Percentiles rank a stretch among this genome's conserved stretches.
Conservation (phyloP, 37 sponge, comb jelly and placozoan genomes). For the Aplysina aerophoba region DNA sequence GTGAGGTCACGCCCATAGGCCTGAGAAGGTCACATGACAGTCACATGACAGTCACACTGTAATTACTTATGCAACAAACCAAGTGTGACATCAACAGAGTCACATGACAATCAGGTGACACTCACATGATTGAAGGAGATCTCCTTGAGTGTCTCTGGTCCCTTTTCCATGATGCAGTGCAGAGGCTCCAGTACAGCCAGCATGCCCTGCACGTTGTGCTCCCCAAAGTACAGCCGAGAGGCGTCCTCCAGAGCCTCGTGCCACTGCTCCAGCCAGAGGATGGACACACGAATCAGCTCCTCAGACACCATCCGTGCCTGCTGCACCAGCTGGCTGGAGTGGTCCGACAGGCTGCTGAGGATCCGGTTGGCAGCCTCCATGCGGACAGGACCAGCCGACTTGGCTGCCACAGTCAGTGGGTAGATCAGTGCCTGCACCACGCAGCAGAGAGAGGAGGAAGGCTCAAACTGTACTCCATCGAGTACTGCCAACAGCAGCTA, state of each 20-base stretch:
- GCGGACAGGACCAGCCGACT: conserved; percentile 62
- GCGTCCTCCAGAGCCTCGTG: conserved; percentile 98
- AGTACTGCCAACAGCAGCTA: too few relatives aligned
- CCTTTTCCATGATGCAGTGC: conserved; percentile 84
- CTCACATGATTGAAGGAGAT: conserved; percentile 84
- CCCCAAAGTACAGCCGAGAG: conserved; percentile 88
- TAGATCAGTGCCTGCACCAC: conserved; percentile 87
- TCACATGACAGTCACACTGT: too few relatives aligned
- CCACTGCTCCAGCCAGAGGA: conserved; percentile 99
- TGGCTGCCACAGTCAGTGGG: conserved; percentile 95
- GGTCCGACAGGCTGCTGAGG: conserved; percentile 87
- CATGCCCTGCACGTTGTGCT: conserved; percentile 93
- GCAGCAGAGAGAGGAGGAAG: too few relatives aligned
- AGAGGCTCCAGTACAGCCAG: conserved; percentile 88
- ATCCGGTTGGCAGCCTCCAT: conserved; percentile 83
- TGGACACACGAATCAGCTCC: conserved; percentile 97
- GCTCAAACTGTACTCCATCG: too few relatives aligned
- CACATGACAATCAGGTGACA: neutral
- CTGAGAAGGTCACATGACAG: conserved; percentile 26
- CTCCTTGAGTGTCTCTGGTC: conserved; percentile 87
- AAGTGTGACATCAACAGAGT: neutral
- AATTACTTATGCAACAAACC: too few relatives aligned
- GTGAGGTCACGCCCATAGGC: conserved; percentile 95
- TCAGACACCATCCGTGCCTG: conserved; percentile 96
- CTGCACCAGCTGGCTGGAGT: conserved; percentile 82